phyloP scores from a whole-genome alignment of 2,888 invertebrate species.

The Brenthis daphne region DNA sequence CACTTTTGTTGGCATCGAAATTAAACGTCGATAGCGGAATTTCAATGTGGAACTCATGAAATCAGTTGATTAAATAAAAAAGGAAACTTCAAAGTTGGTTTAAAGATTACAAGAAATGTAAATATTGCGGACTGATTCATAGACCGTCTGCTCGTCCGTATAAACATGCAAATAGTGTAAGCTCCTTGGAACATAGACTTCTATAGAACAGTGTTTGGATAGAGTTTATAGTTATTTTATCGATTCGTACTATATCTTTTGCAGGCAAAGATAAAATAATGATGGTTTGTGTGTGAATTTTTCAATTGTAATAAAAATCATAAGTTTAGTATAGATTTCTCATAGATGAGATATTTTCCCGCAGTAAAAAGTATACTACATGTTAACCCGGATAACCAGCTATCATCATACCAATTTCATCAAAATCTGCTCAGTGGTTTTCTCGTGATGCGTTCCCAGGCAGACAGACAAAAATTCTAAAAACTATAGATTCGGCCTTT shows the following conservation, averaged over 20 bases:
- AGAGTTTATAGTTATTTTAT: background rate
- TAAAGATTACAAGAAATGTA: conserved; percentile 47
- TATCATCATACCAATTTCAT: no score
- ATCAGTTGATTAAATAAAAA: conserved; percentile 25
- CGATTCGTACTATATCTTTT: background rate
- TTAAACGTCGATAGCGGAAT: conserved; percentile 1
- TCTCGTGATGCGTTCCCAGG: no score
- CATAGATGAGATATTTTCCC: no score
- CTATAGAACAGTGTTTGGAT: conserved; percentile 10
- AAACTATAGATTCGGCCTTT: no score
- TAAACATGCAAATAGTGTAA: conserved; percentile 53
- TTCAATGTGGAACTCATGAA: conserved; percentile 9
- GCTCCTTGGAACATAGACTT: conserved; percentile 9
- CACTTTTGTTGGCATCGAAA: conserved; percentile 1
- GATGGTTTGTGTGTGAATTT: no score
- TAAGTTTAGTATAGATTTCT: no score
- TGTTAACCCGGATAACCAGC: no score
- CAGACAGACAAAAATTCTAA: no score
- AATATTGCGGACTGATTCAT: conserved; percentile 57
- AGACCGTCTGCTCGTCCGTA: conserved; percentile 49
- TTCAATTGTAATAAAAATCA: no score
- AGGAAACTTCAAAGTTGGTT: conserved; percentile 40
- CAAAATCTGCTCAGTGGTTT: no score
- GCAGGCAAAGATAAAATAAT: background rate
- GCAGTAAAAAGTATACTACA: no score